Base-by-base conservation (phyloP, 2,888 invertebrate genomes). In the Nasonovia ribisnigri region DNA sequence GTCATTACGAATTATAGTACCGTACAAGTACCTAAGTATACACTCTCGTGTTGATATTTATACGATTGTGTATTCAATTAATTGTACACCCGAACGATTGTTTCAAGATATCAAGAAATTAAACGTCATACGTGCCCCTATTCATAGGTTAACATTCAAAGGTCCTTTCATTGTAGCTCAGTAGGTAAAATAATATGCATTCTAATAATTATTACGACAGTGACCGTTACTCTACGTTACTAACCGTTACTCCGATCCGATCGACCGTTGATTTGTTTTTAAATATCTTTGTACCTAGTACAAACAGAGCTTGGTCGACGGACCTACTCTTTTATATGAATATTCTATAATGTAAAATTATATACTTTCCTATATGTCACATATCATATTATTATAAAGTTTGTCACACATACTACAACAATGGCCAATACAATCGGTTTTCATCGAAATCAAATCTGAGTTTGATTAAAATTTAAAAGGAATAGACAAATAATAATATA, bases 1-100 rank as follows among this genome's bases (percentile, higher is more conserved):
- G 86, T 42, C 77, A 77, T 77, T 36, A 77, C 77, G 36, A 36
- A 77, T 77, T 77, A 77, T 77, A 77, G 77, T 77, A 77, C 77
- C 20, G 77, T 46, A 86, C 16, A 46, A 46, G 13, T 16, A 86
- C 26, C 10, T 29, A 84, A 84, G 8, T 36, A 36, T 16, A 84
- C n/a, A 46, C 46, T 86, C 86, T 77, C 36, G 20, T 36, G 36
- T 77, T 20, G 77, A 77, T 77, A 8, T 77, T 77, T 36, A 36
- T 20, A 77, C 20, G 20, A 77, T 36, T 77, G 36, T 36, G 8
- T 36, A 36, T 77, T 36, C 20, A 36, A 77, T 77, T 77, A 77
- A 36, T 6, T 8, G 36, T 77, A 36, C 20, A 36, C 8, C 36
- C 36, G 8, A 36, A 77, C 36, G 8, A 77, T 77, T 77, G 77